Conservation (phyloP, 1,140 invertebrate species). For the Habropoda laboriosa region DNA sequence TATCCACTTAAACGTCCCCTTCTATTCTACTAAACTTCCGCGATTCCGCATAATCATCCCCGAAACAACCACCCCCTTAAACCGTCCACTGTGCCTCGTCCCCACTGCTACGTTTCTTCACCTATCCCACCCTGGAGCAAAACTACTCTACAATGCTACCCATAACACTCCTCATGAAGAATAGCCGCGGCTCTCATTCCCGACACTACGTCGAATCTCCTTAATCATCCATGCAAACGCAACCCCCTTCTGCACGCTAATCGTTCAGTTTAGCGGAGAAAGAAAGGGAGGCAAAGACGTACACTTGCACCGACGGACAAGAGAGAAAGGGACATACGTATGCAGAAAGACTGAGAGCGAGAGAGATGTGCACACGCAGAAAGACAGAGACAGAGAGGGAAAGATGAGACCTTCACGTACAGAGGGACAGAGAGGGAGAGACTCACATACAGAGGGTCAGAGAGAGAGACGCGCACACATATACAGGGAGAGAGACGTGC, state of each 20-base stretch:
- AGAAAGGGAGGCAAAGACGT: no score
- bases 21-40: slow-evolving; percentile 3
- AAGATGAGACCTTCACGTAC: no score
- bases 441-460: no score
- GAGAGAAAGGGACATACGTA: no score
- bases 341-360: no score
- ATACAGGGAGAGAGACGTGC: no score
- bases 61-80: slow-evolving; percentile 2
- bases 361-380: no score
- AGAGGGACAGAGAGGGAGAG: no score
- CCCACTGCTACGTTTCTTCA: not conserved
- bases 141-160: not conserved
- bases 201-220: not conserved
- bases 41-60: slow-evolving; percentile 4
- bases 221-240: not conserved
- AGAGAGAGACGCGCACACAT: no score
- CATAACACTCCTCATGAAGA: not conserved
- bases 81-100: not conserved
- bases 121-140: not conserved
- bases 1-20: not conserved
- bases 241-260: not conserved
- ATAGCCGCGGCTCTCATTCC: not conserved
- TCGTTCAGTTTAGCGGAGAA: not conserved
- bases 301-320: no score
- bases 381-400: no score